Conservation (phyloP, 2,797 vertebrate genomes). For the Acanthurus lineatus region DNA sequence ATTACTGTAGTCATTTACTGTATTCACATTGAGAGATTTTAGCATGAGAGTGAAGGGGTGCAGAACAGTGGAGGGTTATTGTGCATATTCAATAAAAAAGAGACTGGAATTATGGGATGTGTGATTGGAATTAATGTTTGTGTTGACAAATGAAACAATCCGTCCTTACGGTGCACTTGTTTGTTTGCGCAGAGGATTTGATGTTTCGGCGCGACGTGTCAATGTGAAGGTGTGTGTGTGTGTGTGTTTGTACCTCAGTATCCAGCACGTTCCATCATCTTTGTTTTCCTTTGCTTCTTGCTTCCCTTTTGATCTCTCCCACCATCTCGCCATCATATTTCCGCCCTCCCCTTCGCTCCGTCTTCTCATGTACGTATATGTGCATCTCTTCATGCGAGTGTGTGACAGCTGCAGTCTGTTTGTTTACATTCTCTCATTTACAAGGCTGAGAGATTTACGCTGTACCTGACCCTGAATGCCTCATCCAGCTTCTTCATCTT, state of each 20-base stretch:
- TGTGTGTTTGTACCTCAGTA: constrained; percentile 9
- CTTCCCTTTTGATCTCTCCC: constrained; percentile 8
- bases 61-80: constrained; percentile 32
- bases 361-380: constrained; percentile 12
- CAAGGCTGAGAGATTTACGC: constrained; percentile 67
- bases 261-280: constrained; percentile 38
- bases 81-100: constrained; percentile 42
- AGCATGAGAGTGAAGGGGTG: constrained; percentile 39
- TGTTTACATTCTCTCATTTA: constrained; percentile 78
- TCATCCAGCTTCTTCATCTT: constrained; percentile 50
- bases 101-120: constrained; percentile 70
- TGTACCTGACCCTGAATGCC: constrained; percentile 72
- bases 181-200: constrained; percentile 76
- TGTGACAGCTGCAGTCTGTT: constrained; percentile 81
- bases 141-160: constrained; percentile 72
- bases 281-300: constrained; percentile 34
- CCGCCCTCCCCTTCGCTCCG: constrained; percentile 6
- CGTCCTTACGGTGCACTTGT: constrained; percentile 48
- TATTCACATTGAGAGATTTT: constrained; percentile 58
- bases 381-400: constrained; percentile 47
- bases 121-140: constrained; percentile 77
- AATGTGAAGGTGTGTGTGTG: constrained; percentile 12
- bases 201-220: constrained; percentile 54
- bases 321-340: constrained; percentile 16
- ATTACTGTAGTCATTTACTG: constrained; percentile 61